Percentiles rank a stretch among this genome's conserved stretches.
Conservation (phyloP, 2,797 vertebrate genomes). For the Cyclura pinguis region DNA sequence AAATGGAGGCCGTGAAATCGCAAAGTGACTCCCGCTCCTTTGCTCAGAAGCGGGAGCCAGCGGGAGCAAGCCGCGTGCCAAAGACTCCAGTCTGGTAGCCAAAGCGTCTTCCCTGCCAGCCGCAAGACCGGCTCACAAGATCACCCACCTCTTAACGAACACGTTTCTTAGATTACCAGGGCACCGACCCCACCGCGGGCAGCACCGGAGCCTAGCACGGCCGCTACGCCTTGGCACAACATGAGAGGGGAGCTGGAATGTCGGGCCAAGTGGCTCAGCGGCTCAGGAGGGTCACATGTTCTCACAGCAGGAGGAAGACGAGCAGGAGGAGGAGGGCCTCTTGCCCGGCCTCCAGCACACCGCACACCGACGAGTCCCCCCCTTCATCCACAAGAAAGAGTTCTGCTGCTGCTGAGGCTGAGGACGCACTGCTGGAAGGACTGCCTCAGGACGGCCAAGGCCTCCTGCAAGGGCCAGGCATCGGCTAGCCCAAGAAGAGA, state of each 20-base stretch:
- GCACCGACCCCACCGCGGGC: constrained; percentile 32
- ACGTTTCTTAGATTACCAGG: background rate
- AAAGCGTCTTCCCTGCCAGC: background rate
- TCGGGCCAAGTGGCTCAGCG: constrained; percentile 66
- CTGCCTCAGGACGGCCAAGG: too few relatives aligned
- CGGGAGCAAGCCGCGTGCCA: background rate
- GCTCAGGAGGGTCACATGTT: constrained; percentile 37
- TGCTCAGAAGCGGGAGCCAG: constrained; percentile 11
- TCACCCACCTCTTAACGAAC: constrained; percentile 25
- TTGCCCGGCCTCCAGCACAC: constrained; percentile 10
- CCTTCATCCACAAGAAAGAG: background rate
- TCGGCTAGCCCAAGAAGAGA: background rate
- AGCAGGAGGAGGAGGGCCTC: constrained; percentile 47
- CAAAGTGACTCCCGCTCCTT: background rate
- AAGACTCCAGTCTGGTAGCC: constrained; percentile 10
- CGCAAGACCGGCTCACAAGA: constrained; percentile 1
- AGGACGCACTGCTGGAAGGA: background rate
- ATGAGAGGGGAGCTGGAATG: constrained; percentile 33
- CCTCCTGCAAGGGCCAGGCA: too few relatives aligned
- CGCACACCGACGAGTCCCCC: background rate
- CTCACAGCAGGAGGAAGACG: constrained; percentile 59
- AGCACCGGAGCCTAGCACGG: constrained; percentile 25
- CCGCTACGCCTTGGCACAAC: constrained; percentile 27
- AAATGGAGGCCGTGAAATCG: constrained; percentile 42
- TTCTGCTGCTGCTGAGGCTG: background rate